Conservation (phyloP, 2,113 vertebrate species). For the Oceanites oceanicus region DNA sequence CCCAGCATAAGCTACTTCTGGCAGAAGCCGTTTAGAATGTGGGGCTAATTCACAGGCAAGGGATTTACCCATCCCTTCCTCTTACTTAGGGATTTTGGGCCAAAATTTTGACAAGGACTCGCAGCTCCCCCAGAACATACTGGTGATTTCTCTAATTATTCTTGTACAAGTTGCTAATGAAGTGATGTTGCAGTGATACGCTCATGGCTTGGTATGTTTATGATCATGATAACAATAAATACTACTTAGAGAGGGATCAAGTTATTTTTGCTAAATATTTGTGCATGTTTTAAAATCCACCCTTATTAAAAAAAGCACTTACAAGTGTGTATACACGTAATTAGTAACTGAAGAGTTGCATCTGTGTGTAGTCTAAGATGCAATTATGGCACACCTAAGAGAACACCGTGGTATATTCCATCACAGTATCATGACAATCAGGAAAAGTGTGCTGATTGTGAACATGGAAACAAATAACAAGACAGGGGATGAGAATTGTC, state of each 20-base stretch:
- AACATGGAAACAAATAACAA: not conserved
- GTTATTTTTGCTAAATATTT: not conserved
- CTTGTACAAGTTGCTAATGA: not conserved
- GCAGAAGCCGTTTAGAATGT: constrained; percentile 12
- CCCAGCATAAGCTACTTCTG: not conserved
- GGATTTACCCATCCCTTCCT: not conserved
- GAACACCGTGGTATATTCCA: not conserved
- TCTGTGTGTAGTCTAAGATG: not conserved
- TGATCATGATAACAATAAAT: not conserved
- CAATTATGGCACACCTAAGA: not conserved
- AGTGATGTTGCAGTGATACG: not conserved
- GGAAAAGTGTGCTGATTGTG: not conserved
- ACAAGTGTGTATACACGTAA: not conserved
- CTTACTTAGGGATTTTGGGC: not conserved
- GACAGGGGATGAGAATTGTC: not conserved
- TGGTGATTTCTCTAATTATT: not conserved
- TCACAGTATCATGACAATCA: not conserved
- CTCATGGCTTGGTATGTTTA: not conserved
- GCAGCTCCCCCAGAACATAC: not conserved
- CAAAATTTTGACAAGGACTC: not conserved
- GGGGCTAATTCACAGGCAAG: not conserved
- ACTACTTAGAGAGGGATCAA: not conserved
- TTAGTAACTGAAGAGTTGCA: not conserved
- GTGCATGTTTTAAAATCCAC: not conserved
- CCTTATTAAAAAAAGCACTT: not conserved